phyloP scores from a whole-genome alignment of 2,888 invertebrate species.

The Pseudococcus viburni region DNA sequence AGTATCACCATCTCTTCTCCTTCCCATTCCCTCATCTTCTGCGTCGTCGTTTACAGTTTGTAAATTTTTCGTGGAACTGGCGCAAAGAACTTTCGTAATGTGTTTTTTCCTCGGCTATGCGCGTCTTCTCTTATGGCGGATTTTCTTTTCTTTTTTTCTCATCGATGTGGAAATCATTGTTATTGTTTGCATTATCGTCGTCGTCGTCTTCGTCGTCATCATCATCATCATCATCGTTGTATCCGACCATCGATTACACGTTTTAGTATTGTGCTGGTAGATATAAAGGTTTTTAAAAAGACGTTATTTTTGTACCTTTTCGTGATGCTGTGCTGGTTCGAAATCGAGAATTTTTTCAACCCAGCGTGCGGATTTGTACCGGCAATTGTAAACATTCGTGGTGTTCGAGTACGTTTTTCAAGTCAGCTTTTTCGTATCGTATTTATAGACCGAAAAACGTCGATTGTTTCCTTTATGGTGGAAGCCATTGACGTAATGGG shows the following conservation, averaged over 20 bases:
- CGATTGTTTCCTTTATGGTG: constrained; percentile 21
- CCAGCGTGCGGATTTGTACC: background rate
- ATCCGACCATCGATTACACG: background rate
- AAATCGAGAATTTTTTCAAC: background rate
- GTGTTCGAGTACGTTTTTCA: background rate
- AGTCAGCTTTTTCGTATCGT: constrained; percentile 12
- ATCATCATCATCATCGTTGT: background rate
- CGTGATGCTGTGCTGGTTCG: background rate
- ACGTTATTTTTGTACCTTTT: background rate
- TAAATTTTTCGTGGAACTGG: background rate
- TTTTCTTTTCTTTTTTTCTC: constrained; percentile 1
- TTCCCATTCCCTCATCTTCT: background rate
- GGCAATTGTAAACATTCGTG: background rate
- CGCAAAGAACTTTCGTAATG: constrained; percentile 5
- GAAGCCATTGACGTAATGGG: constrained; percentile 21
- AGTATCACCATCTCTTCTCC: background rate
- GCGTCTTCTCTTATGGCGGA: background rate
- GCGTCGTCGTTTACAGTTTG: background rate
- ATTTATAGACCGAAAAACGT: constrained; percentile 17
- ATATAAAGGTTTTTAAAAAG: background rate
- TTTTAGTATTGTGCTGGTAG: background rate
- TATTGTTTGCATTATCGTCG: constrained; percentile 18
- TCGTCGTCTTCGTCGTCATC: background rate
- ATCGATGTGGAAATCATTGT: constrained; percentile 33
- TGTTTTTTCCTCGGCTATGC: background rate